phyloP scores from a whole-genome alignment of 2,888 invertebrate species.

The Polia nebulosa region DNA sequence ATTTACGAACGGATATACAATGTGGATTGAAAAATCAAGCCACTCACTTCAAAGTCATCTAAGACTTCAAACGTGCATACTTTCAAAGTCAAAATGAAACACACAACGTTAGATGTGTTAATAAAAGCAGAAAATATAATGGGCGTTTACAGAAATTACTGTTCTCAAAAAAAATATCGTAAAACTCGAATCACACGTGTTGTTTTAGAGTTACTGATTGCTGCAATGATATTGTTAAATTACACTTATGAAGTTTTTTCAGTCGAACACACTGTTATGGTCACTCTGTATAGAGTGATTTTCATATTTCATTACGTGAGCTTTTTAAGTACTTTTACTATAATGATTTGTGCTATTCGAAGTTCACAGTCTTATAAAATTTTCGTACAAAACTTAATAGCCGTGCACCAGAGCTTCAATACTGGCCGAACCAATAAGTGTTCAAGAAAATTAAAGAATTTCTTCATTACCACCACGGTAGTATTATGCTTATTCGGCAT shows the following conservation, averaged over 20 bases:
- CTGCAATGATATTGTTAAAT: neutral
- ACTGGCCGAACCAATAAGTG: neutral
- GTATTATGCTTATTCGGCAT: neutral
- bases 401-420: neutral
- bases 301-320: neutral
- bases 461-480: neutral
- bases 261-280: no score
- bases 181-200: constrained; percentile 10
- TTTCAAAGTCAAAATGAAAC: neutral
- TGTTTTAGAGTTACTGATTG: constrained; percentile 7
- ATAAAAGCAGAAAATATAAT: constrained; percentile 27
- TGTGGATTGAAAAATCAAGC: neutral
- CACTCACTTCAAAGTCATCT: neutral
- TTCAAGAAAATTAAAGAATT: constrained; percentile 3
- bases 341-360: neutral
- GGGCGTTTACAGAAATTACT: constrained; percentile 27
- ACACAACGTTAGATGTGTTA: neutral
- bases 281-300: no score
- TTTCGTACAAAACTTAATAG: constrained; percentile 1
- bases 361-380: neutral
- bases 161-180: neutral
- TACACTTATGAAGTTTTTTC: no score
- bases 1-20: neutral
- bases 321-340: neutral
- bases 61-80: neutral